phyloP scores from a whole-genome alignment of 1,140 invertebrate species.

The Brachionus rubens region DNA sequence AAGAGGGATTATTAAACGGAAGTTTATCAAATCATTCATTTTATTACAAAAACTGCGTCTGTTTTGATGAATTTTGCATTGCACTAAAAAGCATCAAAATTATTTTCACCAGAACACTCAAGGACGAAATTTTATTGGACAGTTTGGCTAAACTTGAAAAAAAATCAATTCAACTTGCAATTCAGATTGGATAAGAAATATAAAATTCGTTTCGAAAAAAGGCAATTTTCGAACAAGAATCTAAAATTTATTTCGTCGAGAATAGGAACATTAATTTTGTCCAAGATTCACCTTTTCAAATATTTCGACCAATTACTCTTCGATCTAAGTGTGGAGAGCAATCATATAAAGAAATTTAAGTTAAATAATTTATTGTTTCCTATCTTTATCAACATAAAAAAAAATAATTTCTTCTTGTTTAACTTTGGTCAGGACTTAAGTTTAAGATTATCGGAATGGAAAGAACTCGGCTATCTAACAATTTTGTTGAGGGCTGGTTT shows the following conservation, averaged over 20 bases:
- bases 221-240: not conserved
- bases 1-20: too few relatives aligned
- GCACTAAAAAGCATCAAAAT: not conserved
- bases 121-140: not conserved
- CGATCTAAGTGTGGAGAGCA: not conserved
- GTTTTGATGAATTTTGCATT: too few relatives aligned
- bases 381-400: not conserved
- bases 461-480: not conserved
- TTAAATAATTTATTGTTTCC: not conserved
- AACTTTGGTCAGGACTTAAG: not conserved
- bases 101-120: not conserved
- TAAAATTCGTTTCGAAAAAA: not conserved
- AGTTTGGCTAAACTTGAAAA: not conserved
- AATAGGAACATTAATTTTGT: not conserved
- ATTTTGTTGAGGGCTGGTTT: not conserved
- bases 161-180: not conserved
- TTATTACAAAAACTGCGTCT: too few relatives aligned
- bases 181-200: not conserved
- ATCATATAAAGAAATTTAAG: not conserved
- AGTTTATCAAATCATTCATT: too few relatives aligned
- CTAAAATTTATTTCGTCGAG: not conserved
- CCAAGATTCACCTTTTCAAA: not conserved
- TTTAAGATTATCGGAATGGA: not conserved
- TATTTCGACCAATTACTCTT: not conserved
- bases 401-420: constrained; percentile 3